Percentiles rank a stretch among this genome's conserved stretches.
Evolutionary conservation across 2,888 invertebrate genomes (phyloP).

Genomic region (Eupithecia subfuscata): DNA sequence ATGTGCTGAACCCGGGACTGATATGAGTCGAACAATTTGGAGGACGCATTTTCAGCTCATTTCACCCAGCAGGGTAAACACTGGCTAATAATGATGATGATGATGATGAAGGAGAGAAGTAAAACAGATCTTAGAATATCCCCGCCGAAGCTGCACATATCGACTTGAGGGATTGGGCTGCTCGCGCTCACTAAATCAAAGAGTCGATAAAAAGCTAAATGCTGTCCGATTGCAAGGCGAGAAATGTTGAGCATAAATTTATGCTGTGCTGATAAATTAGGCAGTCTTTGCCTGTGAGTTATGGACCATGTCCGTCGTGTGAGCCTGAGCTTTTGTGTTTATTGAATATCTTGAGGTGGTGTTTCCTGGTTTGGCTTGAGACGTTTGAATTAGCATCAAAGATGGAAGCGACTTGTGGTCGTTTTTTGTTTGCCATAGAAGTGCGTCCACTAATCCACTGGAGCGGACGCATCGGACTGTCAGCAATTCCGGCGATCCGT

Average conservation of each 20-base stretch:
- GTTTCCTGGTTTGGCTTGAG: conserved; percentile 19
- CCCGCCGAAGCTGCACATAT: conserved; percentile 61
- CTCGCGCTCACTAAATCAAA: conserved; percentile 53
- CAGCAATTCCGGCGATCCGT: too few species aligned
- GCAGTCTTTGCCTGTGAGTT: conserved; percentile 66
- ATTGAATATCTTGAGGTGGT: conserved; percentile 14
- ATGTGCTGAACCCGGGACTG: not conserved
- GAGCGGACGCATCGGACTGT: too few species aligned
- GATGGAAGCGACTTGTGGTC: not conserved
- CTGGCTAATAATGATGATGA: not conserved
- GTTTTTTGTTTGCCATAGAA: too few species aligned
- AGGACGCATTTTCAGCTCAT: not conserved
- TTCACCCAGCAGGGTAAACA: not conserved
- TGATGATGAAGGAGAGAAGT: not conserved
- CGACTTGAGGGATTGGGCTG: conserved; percentile 80
- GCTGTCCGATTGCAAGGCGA: conserved; percentile 78
- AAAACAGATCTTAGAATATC: conserved; percentile 58
- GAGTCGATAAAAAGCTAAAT: conserved; percentile 72
- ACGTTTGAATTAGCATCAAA: conserved; percentile 3
- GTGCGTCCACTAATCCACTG: too few species aligned
- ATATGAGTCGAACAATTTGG: not conserved
- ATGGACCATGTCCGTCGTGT: conserved; percentile 50
- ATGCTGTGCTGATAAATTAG: conserved; percentile 80
- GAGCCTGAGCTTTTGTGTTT: conserved; percentile 28
- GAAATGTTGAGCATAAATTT: conserved; percentile 78